These are phyloP conservation scores for Turnix velox DNA, from an alignment of 2,113 vertebrate species.

Conservation along the genomic window DNA sequence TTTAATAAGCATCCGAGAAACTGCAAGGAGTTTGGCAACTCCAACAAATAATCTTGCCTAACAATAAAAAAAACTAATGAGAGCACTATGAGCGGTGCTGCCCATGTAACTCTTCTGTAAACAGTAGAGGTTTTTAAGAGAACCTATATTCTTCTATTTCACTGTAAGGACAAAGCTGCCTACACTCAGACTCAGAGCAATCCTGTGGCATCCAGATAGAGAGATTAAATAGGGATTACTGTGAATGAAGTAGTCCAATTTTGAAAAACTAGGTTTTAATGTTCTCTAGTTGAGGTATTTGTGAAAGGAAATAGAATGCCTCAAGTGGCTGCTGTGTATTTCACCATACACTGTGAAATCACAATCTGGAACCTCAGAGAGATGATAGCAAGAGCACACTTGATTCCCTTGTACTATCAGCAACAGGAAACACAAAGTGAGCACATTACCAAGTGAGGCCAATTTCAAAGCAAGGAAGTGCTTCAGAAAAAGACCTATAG, in stretches of 20 bases:
- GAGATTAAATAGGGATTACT: slow-evolving; percentile 25
- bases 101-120: not conserved
- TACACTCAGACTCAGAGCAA: not conserved
- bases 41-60: not conserved
- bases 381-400: not conserved
- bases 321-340: not conserved
- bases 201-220: not conserved
- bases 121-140: not conserved
- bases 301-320: not conserved
- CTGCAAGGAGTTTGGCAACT: not conserved
- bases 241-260: not conserved
- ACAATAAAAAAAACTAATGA: not conserved
- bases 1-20: not conserved
- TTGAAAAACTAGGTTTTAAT: slow-evolving; percentile 13
- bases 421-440: not conserved
- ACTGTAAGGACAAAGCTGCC: not conserved
- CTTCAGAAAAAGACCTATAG: not conserved
- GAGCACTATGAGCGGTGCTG: not conserved
- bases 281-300: not conserved
- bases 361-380: not conserved
- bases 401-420: not conserved
- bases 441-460: not conserved
- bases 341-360: not conserved
- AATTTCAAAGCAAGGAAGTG: not conserved
- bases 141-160: not conserved